Evolutionary conservation across 1,140 invertebrate species (phyloP), one percentile per base, ranked within the genome.

Genomic region (Rhyzopertha dominica): DNA sequence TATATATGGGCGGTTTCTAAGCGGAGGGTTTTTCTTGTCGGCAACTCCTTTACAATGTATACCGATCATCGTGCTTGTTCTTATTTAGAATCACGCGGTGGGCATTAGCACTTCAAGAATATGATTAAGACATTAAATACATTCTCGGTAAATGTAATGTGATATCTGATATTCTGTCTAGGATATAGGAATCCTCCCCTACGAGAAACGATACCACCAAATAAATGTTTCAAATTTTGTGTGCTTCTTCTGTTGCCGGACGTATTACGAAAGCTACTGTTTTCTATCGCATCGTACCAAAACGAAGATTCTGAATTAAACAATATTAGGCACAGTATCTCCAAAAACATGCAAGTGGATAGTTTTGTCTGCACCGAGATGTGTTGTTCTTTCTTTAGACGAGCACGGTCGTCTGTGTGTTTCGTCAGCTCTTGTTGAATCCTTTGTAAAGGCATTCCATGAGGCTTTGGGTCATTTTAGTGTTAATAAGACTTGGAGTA

Each of bases 21-120:
- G 7, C 23, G 14, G 14, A 18, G 8, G 13, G 23, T 13, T 2
- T 37, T 14, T 13, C n/a, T 37, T 12, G 12, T 37, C 12, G 12
- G 12, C 8, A 17, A 37, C 14, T n/a, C 12, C n/a, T 18, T 37
- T 9, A 37, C 34, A n/a, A 12, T 37, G 8, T 12, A 18, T 19
- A 37, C 34, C 7, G 34, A 37, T 17, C 12, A 10, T 17, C 34
- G 19, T n/a, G 18, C 34, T 19, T 37, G 19, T n/a, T 20, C 34
- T 22, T 37, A 18, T 37, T 17, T 37, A 9, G 34, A n/a, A 36
- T 20, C 13, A 36, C 18, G 5, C 12, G 34, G 9, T 36, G 34
- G 34, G 34, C 34, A 9, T 13, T 36, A 19, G 34, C 34, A 5
- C 19, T 19, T 5, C 34, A 36, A 22, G 34, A 36, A 7, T 36